Evolutionary conservation across 2,797 vertebrate species (phyloP).

Genomic region (Chaenodraco wilsoni): DNA sequence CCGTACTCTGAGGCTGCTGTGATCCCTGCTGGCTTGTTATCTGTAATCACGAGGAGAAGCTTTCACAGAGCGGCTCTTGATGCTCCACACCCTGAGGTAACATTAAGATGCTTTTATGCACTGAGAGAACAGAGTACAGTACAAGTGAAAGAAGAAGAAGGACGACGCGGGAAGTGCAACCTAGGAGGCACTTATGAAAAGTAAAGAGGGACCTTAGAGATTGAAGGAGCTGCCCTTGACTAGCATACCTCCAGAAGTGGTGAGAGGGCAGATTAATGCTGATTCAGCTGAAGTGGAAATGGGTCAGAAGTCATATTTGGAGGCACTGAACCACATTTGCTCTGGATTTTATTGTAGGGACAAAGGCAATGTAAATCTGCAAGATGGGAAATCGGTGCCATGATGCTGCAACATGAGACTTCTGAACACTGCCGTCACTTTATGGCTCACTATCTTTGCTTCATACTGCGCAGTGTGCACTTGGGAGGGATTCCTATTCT

Average conservation of each 20-base stretch:
- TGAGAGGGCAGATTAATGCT: slow-evolving; percentile 50
- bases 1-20: background rate
- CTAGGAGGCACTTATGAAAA: slow-evolving; percentile 33
- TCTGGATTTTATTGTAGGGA: slow-evolving; percentile 30
- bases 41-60: slow-evolving; percentile 46
- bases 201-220: slow-evolving; percentile 51
- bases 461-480: background rate
- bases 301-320: slow-evolving; percentile 59
- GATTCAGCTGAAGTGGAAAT: slow-evolving; percentile 60
- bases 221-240: slow-evolving; percentile 26
- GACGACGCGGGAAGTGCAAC: slow-evolving; percentile 20
- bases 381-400: slow-evolving; percentile 20
- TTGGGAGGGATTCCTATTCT: slow-evolving; percentile 3
- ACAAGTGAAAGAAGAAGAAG: slow-evolving; percentile 14
- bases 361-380: slow-evolving; percentile 19
- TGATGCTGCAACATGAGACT: slow-evolving; percentile 19
- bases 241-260: slow-evolving; percentile 16
- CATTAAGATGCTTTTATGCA: slow-evolving; percentile 74
- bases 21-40: slow-evolving; percentile 47
- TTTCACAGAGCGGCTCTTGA: slow-evolving; percentile 48
- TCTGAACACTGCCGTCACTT: slow-evolving; percentile 18
- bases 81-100: slow-evolving; percentile 67
- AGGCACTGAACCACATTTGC: slow-evolving; percentile 43
- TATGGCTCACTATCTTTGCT: background rate
- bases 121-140: slow-evolving; percentile 49